Evolutionary conservation across 92 coral and sea anemone species (phyloP).

Genomic region (Parazoanthus atlanticus): DNA sequence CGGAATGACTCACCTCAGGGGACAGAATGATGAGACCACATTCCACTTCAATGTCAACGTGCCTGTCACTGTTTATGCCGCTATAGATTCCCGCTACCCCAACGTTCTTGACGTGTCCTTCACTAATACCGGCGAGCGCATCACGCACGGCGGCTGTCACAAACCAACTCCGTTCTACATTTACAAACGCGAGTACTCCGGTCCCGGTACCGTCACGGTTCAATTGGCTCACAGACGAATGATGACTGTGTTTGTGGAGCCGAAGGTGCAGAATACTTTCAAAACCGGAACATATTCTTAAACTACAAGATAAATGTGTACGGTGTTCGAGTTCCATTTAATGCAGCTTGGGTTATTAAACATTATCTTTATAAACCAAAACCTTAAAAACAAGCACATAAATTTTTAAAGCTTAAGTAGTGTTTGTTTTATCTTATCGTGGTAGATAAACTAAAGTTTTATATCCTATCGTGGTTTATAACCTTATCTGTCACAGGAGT

Average conservation of each 20-base stretch:
- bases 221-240: slow-evolving; percentile 65
- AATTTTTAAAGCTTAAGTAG: too few species aligned
- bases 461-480: too few species aligned
- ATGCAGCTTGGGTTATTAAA: too few species aligned
- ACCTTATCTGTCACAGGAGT: too few species aligned
- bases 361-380: too few species aligned
- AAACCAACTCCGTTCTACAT: slow-evolving; percentile 73
- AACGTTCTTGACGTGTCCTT: slow-evolving; percentile 49
- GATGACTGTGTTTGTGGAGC: slow-evolving; percentile 83
- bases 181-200: slow-evolving; percentile 52
- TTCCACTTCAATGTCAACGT: slow-evolving; percentile 63
- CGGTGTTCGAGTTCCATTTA: too few species aligned
- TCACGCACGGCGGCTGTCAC: slow-evolving; percentile 90
- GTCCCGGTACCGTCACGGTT: slow-evolving; percentile 71
- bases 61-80: slow-evolving; percentile 74
- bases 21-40: slow-evolving; percentile 57
- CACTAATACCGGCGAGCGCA: slow-evolving; percentile 79
- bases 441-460: too few species aligned
- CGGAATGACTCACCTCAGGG: slow-evolving; percentile 91
- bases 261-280: slow-evolving; percentile 58
- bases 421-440: too few species aligned
- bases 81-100: slow-evolving; percentile 79
- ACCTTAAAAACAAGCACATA: too few species aligned
- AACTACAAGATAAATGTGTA: neutral
- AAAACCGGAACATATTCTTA: slow-evolving; percentile 50